Conservation (phyloP, 92 coral and sea anemone genomes). For the Phymanthus crucifer region DNA sequence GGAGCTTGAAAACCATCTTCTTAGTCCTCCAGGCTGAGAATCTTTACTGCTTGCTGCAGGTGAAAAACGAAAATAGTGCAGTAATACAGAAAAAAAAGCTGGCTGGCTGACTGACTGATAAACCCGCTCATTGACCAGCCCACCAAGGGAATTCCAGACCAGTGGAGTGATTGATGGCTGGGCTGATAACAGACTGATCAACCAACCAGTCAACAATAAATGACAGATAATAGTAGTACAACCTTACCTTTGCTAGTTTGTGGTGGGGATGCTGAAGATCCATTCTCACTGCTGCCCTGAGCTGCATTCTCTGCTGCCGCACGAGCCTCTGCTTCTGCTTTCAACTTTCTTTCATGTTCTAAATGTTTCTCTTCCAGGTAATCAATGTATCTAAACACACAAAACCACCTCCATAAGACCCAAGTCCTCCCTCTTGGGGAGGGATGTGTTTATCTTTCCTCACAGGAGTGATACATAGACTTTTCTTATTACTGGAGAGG, state of each 20-base stretch:
- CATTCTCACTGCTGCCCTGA: slow-evolving; percentile 5
- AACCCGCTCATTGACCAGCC: too few species aligned
- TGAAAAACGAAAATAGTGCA: not conserved
- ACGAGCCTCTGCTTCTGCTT: slow-evolving; percentile 53
- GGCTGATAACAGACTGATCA: too few species aligned
- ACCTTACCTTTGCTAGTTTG: slow-evolving; percentile 9
- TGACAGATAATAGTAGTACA: not conserved
- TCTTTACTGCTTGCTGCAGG: slow-evolving; percentile 12
- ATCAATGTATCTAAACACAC: slow-evolving; percentile 59
- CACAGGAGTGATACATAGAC: too few species aligned
- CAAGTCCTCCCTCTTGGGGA: not conserved
- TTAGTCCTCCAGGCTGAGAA: slow-evolving; percentile 18
- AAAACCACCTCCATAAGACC: not conserved
- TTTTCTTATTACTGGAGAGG: too few species aligned
- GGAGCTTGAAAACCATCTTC: slow-evolving; percentile 40
- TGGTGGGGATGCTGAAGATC: slow-evolving; percentile 29
- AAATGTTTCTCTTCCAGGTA: slow-evolving; percentile 54
- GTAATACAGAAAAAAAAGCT: not conserved
- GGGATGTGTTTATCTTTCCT: too few species aligned
- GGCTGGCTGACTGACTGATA: not conserved
- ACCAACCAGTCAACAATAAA: not conserved
- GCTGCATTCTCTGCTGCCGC: slow-evolving; percentile 40
- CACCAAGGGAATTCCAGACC: not conserved
- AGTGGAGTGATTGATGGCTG: not conserved
- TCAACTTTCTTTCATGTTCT: slow-evolving; percentile 44